Evolutionary conservation across 2,797 vertebrate species (phyloP), one percentile per base, ranked within the genome.

Genomic region (Halcyon smyrnensis): DNA sequence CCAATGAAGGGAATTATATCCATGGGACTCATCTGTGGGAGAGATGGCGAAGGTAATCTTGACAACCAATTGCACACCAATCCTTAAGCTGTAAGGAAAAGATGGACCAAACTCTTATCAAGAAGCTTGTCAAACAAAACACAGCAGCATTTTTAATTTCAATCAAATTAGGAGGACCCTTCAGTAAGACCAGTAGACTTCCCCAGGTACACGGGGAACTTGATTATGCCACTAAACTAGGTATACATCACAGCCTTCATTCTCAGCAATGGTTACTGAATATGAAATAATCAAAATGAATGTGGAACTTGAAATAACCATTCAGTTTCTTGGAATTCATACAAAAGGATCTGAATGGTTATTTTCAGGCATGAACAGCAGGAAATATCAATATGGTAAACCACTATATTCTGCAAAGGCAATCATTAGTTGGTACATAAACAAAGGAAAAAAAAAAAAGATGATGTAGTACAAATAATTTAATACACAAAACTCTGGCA

Each of bases 231-330:
- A 75, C 9, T 9, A 4, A 64, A 57, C 32, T 34, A 59, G 9
- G 41, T 48, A 13, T 23, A 36, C 2, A 1, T 36, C 37, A 39
- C 9, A 36, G 15, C 17, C 53, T 75, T 81, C 2, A 0, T 64
- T 70, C 30, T 86, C 53, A 80, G 53, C 32, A 34, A 15, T 51
- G 27, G 32, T 59, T 77, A 53, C 39, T 71, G 54, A 60, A 57
- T 50, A 45, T 7, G 4, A 36, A 83, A 59, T 57, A 19, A 57
- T 77, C 77, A 68, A 41, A 87, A 93, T 71, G 83, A 78, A 64
- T 30, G 32, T 45, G 6, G 28, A 57, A 45, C 27, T 91, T 60
- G 56, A 83, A 87, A 93, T 41, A 86, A 53, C 12, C 53, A 9
- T 46, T 48, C 17, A 7, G 13, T 48, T 90, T 82, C 24, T 67